A percentile compares a stretch with the other conserved stretches of the same genome.
Evolutionary conservation across 2,113 vertebrate species (phyloP).

Genomic region (Phalacrocorax pelagicus): DNA sequence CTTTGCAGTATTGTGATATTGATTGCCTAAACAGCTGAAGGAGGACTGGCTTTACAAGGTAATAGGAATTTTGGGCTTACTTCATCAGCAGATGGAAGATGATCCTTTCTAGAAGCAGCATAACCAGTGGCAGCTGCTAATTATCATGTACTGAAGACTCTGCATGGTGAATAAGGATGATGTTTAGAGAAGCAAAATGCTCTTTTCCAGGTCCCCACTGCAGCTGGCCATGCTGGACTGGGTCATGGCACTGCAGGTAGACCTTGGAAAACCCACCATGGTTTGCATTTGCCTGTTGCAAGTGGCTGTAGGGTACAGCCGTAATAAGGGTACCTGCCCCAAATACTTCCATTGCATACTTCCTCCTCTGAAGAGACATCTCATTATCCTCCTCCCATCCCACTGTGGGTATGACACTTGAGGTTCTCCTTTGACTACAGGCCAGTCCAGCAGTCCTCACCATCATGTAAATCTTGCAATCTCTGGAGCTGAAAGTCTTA

Average conservation of each 20-base stretch:
- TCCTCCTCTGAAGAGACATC: not conserved
- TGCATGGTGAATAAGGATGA: not conserved
- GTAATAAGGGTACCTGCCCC: not conserved
- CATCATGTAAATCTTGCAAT: not conserved
- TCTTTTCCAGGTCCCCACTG: not conserved
- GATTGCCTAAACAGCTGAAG: not conserved
- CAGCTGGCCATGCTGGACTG: not conserved
- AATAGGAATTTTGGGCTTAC: not conserved
- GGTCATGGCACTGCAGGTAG: not conserved
- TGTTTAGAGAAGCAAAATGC: not conserved
- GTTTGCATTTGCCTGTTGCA: not conserved
- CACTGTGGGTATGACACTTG: not conserved
- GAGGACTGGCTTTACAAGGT: not conserved
- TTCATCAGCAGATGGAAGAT: not conserved
- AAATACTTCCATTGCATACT: not conserved
- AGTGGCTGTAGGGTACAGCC: not conserved
- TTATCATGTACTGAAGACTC: not conserved
- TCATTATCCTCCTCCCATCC: not conserved
- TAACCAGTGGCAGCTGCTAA: not conserved
- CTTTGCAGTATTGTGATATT: not conserved
- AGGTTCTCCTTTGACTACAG: not conserved
- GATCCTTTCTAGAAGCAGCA: not conserved
- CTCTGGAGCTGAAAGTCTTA: not conserved
- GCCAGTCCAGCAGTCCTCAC: rapidly evolving
- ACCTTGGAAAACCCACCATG: not conserved